These are phyloP conservation scores for Acronicta psi DNA, from an alignment of 2,888 invertebrate species.

Conservation along the genomic window DNA sequence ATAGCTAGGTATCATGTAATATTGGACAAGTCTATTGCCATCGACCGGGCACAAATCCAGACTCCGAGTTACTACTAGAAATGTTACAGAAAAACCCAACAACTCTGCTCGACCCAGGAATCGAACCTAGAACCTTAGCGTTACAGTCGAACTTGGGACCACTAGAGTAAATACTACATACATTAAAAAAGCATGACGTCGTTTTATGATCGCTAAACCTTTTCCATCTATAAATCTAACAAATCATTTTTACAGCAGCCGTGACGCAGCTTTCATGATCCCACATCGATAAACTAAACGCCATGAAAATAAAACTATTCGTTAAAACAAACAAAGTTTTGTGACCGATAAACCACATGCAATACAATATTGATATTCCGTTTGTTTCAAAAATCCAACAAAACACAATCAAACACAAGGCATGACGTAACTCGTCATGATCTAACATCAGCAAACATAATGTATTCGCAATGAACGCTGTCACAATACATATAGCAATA, in stretches of 20 bases:
- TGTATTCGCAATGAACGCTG: conserved; percentile 60
- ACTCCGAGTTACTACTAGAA: too few species aligned
- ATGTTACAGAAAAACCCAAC: too few species aligned
- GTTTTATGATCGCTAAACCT: too few species aligned
- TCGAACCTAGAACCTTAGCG: too few species aligned
- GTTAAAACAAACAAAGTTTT: not conserved
- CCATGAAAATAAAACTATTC: not conserved
- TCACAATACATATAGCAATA: conserved; percentile 66
- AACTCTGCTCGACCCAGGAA: too few species aligned
- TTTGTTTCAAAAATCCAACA: not conserved
- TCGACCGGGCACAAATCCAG: too few species aligned
- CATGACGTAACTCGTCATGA: conserved; percentile 34
- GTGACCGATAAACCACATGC: not conserved
- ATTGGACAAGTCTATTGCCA: too few species aligned
- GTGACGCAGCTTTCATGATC: not conserved
- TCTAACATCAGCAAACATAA: conserved; percentile 55
- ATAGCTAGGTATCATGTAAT: too few species aligned
- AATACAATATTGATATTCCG: not conserved
- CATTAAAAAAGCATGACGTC: too few species aligned
- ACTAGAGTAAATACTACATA: too few species aligned
- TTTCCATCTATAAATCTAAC: not conserved
- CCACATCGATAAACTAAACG: conserved; percentile 2
- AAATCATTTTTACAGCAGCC: not conserved
- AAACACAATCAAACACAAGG: conserved; percentile 22
- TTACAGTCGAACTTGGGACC: too few species aligned